Conservation (phyloP, 2,888 invertebrate genomes). For the Petrolisthes manimaculis region DNA sequence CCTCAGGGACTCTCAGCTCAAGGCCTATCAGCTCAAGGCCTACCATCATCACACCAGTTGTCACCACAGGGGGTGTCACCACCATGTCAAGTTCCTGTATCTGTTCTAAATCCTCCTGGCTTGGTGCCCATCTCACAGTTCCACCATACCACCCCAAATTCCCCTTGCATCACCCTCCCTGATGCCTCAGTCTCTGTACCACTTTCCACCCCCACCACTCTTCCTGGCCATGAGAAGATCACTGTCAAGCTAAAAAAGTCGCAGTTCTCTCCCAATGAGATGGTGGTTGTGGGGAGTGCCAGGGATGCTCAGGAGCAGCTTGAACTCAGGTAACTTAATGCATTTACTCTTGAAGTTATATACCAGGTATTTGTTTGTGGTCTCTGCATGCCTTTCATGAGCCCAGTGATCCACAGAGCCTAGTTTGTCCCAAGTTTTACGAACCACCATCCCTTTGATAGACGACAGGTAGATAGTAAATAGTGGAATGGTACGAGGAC, state of each 20-base stretch:
- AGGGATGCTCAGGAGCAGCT: slow-evolving; percentile 59
- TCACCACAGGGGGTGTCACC: slow-evolving; percentile 27
- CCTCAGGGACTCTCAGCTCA: background rate
- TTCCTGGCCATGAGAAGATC: slow-evolving; percentile 50
- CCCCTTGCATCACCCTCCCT: background rate
- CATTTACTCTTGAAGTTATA: too few species aligned
- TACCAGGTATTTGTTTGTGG: too few species aligned
- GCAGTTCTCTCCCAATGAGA: slow-evolving; percentile 63
- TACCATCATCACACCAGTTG: background rate
- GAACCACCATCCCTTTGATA: too few species aligned
- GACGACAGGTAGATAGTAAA: too few species aligned
- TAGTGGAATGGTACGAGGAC: too few species aligned
- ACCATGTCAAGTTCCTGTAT: slow-evolving; percentile 29
- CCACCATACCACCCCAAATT: background rate
- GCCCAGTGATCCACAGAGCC: too few species aligned
- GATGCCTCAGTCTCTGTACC: background rate
- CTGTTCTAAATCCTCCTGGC: slow-evolving; percentile 1
- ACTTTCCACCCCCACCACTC: slow-evolving; percentile 36
- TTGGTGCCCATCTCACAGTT: slow-evolving; percentile 6
- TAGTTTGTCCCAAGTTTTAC: too few species aligned
- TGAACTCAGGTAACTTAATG: slow-evolving; percentile 40
- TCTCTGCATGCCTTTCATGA: too few species aligned
- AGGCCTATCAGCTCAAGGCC: background rate
- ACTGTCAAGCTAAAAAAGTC: slow-evolving; percentile 64
- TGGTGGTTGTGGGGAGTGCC: slow-evolving; percentile 64